These are phyloP conservation scores for Drosophila nebulosa DNA, from an alignment of 1,140 invertebrate species.

Conservation along the genomic window DNA sequence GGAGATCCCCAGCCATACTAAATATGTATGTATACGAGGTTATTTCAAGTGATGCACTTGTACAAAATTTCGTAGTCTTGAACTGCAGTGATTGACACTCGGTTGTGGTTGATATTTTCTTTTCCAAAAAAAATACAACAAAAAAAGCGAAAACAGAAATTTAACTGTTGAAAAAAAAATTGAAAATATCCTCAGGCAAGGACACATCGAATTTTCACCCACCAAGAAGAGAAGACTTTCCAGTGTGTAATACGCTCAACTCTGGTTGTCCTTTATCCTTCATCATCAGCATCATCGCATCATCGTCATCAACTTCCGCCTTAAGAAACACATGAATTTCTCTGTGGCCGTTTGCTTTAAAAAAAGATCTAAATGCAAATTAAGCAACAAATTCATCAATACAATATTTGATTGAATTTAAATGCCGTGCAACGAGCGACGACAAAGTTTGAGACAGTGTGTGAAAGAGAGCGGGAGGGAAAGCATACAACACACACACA, in stretches of 20 bases:
- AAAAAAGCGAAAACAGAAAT: too few relatives aligned
- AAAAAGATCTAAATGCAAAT: conserved; percentile 79
- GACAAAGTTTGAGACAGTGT: conserved; percentile 8
- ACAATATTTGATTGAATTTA: conserved; percentile 80
- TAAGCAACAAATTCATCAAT: conserved; percentile 80
- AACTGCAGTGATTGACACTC: too few relatives aligned
- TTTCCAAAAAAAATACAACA: too few relatives aligned
- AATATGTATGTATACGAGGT: neutral
- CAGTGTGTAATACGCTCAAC: conserved; percentile 33
- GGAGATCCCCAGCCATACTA: neutral
- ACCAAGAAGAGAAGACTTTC: neutral
- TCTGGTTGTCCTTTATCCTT: conserved; percentile 2
- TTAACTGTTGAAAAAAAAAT: conserved; percentile 23
- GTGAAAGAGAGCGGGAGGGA: conserved; percentile 6
- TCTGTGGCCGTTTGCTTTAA: conserved; percentile 65
- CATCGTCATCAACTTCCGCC: conserved; percentile 54
- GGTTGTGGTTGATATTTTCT: neutral
- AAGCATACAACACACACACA: conserved; percentile 26
- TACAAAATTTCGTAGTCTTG: too few relatives aligned
- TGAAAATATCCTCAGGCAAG: conserved; percentile 17
- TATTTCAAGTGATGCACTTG: too few relatives aligned
- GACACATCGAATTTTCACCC: conserved; percentile 18
- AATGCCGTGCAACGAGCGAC: conserved; percentile 59
- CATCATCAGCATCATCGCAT: neutral
- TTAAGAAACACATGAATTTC: conserved; percentile 77